Evolutionary conservation across 2,797 vertebrate species (phyloP), one percentile per base, ranked within the genome.

Genomic region (Parauchenoglanis ngamensis): DNA sequence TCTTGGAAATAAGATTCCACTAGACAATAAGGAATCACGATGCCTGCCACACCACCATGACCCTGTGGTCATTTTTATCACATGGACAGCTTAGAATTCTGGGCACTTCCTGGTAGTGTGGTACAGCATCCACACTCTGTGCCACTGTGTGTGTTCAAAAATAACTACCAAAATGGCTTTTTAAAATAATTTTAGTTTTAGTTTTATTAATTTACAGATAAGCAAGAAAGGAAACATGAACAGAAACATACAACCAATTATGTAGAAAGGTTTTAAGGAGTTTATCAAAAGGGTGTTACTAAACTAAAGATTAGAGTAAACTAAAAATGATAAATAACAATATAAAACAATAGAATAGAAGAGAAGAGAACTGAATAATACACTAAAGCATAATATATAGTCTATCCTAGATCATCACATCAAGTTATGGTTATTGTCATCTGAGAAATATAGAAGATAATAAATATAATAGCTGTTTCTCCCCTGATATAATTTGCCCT

Each of bases 11-110:
- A 35, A 35, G 35, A 35, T 35, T 35, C 35, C 35, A 35, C n/a
- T 76, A 56, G 7, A 54, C 25, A 89, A 90, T 73, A 87, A 92
- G 67, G 84, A 91, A 92, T 94, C 91, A 91, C 86, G 86, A 90
- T 86, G 92, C 90, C 90, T 82, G 88, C 88, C 87, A 89, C 83
- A 80, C 85, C 82, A 77, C 68, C 56, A 88, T 75, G 84, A 65
- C 72, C 44, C 11, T n/a, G 40, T 2, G 7, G 31, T 17, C 7
- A 10, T 21, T 40, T 70, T n/a, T 46, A n/a, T 25, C 25, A n/a
- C 46, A n/a, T 3, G 54, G 40, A 35, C 35, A 76, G 46, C 46
- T 52, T n/a, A 76, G 73, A 76, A 52, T 72, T 72, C 35, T 10
- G 7, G 35, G 1, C 73, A n/a, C 8, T 13, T 73, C 67, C 67